Evolutionary conservation across 2,797 vertebrate genomes (phyloP), one percentile per base, ranked within the genome.

Genomic region (Schizothorax lantsangensis): DNA sequence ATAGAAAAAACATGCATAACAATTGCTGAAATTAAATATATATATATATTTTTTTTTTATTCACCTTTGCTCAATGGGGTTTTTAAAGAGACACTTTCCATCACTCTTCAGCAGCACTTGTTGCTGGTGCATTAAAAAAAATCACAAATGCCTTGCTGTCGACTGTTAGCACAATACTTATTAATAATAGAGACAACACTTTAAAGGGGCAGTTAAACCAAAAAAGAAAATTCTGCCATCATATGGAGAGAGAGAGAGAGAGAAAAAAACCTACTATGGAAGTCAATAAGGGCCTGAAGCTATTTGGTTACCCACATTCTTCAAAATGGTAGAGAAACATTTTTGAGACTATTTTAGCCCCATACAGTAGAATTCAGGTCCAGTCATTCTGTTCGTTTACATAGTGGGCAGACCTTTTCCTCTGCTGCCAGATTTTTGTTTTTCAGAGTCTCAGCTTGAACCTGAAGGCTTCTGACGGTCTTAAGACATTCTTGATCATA

Each of bases 401-500:
- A 45, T 3, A 19, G 23, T 15, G 54, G n/a, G 77, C 23, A 43
- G 38, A 64, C 15, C 15, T n/a, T 45, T 43, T 40, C 43, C 57
- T 45, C 54, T 62, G 38, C 36, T 64, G 38, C 38, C n/a, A 62
- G n/a, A 30, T 30, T 26, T n/a, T 5, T 2, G 19, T 72, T 59
- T 79, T 40, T n/a, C 33, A 57, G 3, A 3, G 26, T 23, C 11
- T 68, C 36, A n/a, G 49, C 26, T 57, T 80, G 43, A 73, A 49
- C 47, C 14, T 49, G 52, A 77, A 59, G 62, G 26, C 36, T 10
- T 86, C 38, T 71, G 66, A 45, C 4, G 5, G 54, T 64, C 69
- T 75, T 79, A 21, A 59, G 59, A 49, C 77, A 9, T 59, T 85
- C 43, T 79, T 23, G 19, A 49, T 66, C 79, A 81, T 17, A 23